phyloP scores from a whole-genome alignment of 30 jellyfish, hydroid and myxozoan species.

The Chrysaora quinquecirrha region DNA sequence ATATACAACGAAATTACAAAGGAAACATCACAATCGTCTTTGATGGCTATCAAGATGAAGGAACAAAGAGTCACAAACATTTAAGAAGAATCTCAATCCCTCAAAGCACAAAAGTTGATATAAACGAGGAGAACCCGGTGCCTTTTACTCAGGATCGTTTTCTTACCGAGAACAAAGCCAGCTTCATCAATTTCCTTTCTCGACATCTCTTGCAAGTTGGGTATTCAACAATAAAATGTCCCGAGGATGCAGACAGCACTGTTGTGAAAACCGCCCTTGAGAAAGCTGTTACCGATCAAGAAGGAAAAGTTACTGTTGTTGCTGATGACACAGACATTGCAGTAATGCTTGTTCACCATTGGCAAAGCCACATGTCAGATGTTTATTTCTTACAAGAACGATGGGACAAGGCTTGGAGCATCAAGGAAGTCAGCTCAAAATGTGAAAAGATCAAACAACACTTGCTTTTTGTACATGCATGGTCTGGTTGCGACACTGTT shows the following conservation, averaged over 20 bases:
- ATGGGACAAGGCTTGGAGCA: slow-evolving; percentile 38
- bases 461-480: slow-evolving; percentile 38
- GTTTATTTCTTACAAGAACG: slow-evolving; percentile 11
- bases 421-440: slow-evolving; percentile 10
- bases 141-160: slow-evolving; percentile 58
- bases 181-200: background rate
- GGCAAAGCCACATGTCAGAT: background rate
- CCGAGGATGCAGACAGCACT: slow-evolving; percentile 37
- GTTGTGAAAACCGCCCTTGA: slow-evolving; percentile 28
- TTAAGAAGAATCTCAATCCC: slow-evolving; percentile 27
- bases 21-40: slow-evolving; percentile 12
- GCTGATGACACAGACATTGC: slow-evolving; percentile 49
- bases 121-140: slow-evolving; percentile 26
- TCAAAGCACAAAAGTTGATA: slow-evolving; percentile 35
- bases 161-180: slow-evolving; percentile 14
- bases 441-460: background rate
- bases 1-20: slow-evolving; percentile 17
- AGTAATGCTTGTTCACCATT: slow-evolving; percentile 48
- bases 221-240: background rate
- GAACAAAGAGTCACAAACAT: slow-evolving; percentile 58
- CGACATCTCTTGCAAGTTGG: background rate
- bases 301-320: background rate
- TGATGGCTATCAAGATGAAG: slow-evolving; percentile 50
- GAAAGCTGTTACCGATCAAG: background rate
- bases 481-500: slow-evolving; percentile 46